Evolutionary conservation across 1,140 invertebrate genomes (phyloP), one percentile per base, ranked within the genome.

Genomic region (Caenorhabditis tropicalis): DNA sequence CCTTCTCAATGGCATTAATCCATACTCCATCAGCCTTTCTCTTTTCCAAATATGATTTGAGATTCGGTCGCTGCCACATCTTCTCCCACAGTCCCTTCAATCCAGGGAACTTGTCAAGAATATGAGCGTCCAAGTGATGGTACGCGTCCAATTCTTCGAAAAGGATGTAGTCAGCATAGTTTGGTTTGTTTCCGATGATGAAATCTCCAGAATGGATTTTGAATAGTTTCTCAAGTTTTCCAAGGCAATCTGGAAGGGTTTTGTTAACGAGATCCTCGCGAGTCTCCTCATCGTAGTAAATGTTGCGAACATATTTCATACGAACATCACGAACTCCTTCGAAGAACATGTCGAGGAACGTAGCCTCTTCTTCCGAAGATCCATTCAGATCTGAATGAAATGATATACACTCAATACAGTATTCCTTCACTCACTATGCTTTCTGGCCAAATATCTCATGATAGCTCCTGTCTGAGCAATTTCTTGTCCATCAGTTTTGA

Each of bases 381-480:
- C 58, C 58, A 16, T 65, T 65, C 0, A 65, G 31, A 10, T 36
- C 58, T 65, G 31, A 0, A 60, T n/a, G n/a, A 65, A 36, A 79
- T n/a, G 31, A 83, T n/a, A 83, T 80, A n/a, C 49, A 27, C 29
- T 12, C 29, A 21, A 56, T 10, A 27, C 10, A 9, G 29, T 2
- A 10, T 15, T 7, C 48, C 19, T 51, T 19, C 6, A 27, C 51
- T 58, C 21, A 91, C 91, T 87, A 82, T 89, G 88, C 83, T 89
- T 89, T 80, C 91, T 85, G 0, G 80, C 91, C 2, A 91, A 82
- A 85, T 92, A 88, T 51, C 91, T 82, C 31, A 92, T 83, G 60
- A 92, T 92, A 43, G 91, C 87, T 86, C 89, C 90, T 7, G 89
- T 90, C 86, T 91, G 91, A 3, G 88, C 90, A 12, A 91, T 48